Evolutionary conservation across 2,888 invertebrate genomes (phyloP), one percentile per base, ranked within the genome.

Genomic region (Agriopis aurantiaria): DNA sequence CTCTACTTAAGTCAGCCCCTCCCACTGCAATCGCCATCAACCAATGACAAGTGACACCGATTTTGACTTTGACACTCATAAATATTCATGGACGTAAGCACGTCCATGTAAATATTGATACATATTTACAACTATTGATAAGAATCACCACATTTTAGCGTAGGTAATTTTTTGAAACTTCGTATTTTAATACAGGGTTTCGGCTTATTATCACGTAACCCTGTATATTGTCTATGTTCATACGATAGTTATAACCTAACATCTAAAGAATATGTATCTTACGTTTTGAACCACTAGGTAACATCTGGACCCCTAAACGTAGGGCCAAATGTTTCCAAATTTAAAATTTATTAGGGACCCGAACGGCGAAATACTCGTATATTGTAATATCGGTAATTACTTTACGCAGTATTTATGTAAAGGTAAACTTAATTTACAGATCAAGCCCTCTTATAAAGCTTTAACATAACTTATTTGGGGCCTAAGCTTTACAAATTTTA

Each of bases 321-420:
- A 87, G 83, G 85, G 83, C 82, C 81, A 80, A 87, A 86, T 85
- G 84, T 84, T 85, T 83, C 82, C 79, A 85, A 86, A 84, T 85
- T 86, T 86, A 85, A 88, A 87, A 83, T 88, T 88, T 87, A 86
- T 85, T 84, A 81, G 83, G 84, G 82, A 77, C 80, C 84, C 80
- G 68, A 75, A 71, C 73, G 76, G 75, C 77, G 75, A 73, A 78
- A 79, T 73, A 76, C 61, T 75, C 80, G 76, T 83, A 84, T 73
- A 77, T 75, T 75, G 75, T 73, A 73, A 77, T 77, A 77, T 77
- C 72, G 72, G 77, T 81, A 81, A 81, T 77, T 74, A 78, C 79
- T 76, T 78, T 73, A 79, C 73, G 68, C 53, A 66, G 65, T 76
- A 77, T 75, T 75, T 75, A 75, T 75, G 75, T 72, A 72, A 75